These are phyloP conservation scores for Colletes latitarsis DNA, from an alignment of 1,140 invertebrate genomes.

Conservation along the genomic window DNA sequence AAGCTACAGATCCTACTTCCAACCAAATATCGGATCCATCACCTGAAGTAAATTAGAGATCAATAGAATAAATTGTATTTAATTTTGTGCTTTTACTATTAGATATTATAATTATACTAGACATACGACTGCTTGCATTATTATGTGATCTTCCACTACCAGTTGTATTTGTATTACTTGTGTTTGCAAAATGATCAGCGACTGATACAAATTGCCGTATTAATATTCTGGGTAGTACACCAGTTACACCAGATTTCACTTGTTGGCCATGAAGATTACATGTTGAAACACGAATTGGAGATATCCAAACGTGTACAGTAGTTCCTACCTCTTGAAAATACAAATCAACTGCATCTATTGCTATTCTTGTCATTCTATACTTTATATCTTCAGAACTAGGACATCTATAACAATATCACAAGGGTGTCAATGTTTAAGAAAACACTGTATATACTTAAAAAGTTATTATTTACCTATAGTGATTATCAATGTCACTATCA, in stretches of 20 bases:
- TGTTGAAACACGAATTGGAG: slow-evolving; percentile 92
- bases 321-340: slow-evolving; percentile 95
- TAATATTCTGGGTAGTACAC: slow-evolving; percentile 89
- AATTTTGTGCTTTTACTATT: background rate
- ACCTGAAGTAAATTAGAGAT: slow-evolving; percentile 45
- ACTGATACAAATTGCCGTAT: slow-evolving; percentile 87
- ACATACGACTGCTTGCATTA: slow-evolving; percentile 75
- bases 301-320: slow-evolving; percentile 93
- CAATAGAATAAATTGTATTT: background rate
- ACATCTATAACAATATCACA: slow-evolving; percentile 81
- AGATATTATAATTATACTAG: slow-evolving; percentile 62
- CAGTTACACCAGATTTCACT: slow-evolving; percentile 94
- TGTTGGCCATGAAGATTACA: slow-evolving; percentile 97
- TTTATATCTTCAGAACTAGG: slow-evolving; percentile 95
- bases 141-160: slow-evolving; percentile 81
- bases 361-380: slow-evolving; percentile 95
- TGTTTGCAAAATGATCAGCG: slow-evolving; percentile 77
- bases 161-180: slow-evolving; percentile 83
- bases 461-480: slow-evolving; percentile 81
- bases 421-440: background rate
- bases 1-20: slow-evolving; percentile 93
- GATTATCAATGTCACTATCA: slow-evolving; percentile 86
- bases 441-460: background rate
- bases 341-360: slow-evolving; percentile 95
- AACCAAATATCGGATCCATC: slow-evolving; percentile 91